phyloP scores from a whole-genome alignment of 2,113 vertebrate genomes.

The Stigmatopora nigra region DNA sequence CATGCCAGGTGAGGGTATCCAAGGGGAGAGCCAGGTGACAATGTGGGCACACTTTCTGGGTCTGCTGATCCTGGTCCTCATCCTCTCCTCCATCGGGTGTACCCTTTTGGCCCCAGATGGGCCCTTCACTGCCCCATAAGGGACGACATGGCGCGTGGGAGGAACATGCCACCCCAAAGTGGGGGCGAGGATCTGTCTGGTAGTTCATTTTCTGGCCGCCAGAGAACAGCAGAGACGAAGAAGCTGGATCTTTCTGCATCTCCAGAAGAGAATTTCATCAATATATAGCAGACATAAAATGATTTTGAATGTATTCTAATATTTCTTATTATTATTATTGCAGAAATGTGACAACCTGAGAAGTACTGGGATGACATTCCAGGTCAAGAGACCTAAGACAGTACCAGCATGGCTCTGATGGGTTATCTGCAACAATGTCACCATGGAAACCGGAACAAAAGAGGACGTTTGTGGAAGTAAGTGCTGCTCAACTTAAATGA shows the following conservation, averaged over 20 bases:
- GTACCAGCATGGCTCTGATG: slow-evolving; percentile 67
- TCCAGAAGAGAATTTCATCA: not conserved
- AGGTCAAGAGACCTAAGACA: slow-evolving; percentile 62
- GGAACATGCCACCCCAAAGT: slow-evolving; percentile 71
- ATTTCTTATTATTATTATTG: not conserved
- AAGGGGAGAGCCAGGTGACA: slow-evolving; percentile 65
- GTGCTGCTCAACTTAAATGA: not conserved
- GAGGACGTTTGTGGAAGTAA: not conserved
- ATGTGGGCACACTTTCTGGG: slow-evolving; percentile 62
- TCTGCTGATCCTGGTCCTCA: slow-evolving; percentile 22
- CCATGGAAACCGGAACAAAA: not conserved
- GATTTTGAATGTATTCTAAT: not conserved
- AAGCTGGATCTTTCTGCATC: slow-evolving; percentile 39
- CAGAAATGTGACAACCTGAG: slow-evolving; percentile 30
- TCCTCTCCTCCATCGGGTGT: slow-evolving; percentile 35
- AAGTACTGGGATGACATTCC: slow-evolving; percentile 38
- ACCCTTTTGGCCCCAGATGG: slow-evolving; percentile 44
- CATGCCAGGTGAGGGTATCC: slow-evolving; percentile 72
- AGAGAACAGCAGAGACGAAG: slow-evolving; percentile 32
- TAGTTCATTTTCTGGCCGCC: slow-evolving; percentile 58
- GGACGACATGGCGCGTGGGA: slow-evolving; percentile 65
- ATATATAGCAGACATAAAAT: not conserved
- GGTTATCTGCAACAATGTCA: slow-evolving; percentile 27
- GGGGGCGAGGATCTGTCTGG: slow-evolving; percentile 71
- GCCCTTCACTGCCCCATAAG: slow-evolving; percentile 68